These are phyloP conservation scores for Uloborus diversus DNA, from an alignment of 1,140 invertebrate species.

Conservation along the genomic window DNA sequence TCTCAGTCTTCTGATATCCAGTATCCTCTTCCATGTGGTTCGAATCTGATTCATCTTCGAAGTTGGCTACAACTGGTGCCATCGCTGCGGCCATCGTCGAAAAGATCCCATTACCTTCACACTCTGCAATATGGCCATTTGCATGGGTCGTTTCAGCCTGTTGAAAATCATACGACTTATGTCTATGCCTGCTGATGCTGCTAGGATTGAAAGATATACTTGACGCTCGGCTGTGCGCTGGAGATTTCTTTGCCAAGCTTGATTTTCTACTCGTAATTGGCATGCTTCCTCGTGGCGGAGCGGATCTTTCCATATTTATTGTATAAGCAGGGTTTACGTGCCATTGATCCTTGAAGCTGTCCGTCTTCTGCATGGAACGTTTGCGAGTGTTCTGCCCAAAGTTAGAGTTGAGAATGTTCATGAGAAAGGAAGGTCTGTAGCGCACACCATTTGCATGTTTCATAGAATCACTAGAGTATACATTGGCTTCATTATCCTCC, in stretches of 20 bases:
- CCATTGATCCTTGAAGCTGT: constrained; percentile 24
- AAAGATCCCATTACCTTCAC: background rate
- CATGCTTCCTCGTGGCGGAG: background rate
- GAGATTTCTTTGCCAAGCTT: too few relatives aligned
- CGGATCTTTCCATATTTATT: background rate
- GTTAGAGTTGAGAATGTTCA: background rate
- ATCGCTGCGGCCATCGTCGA: background rate
- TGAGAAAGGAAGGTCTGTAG: background rate
- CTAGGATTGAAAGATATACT: background rate
- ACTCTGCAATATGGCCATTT: background rate
- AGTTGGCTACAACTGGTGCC: background rate
- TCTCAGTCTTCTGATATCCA: too few relatives aligned
- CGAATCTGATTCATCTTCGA: background rate
- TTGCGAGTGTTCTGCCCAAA: background rate
- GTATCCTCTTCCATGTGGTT: too few relatives aligned
- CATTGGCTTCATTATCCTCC: background rate
- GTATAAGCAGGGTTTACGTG: constrained; percentile 35
- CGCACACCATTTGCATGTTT: background rate
- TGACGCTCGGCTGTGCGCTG: background rate
- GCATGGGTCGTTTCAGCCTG: background rate
- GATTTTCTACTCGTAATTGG: background rate
- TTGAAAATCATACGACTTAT: background rate
- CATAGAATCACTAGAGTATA: background rate
- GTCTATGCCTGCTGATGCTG: background rate
- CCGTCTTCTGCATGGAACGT: background rate